phyloP scores from a whole-genome alignment of 2,888 invertebrate species.

The Frankliniella fusca region DNA sequence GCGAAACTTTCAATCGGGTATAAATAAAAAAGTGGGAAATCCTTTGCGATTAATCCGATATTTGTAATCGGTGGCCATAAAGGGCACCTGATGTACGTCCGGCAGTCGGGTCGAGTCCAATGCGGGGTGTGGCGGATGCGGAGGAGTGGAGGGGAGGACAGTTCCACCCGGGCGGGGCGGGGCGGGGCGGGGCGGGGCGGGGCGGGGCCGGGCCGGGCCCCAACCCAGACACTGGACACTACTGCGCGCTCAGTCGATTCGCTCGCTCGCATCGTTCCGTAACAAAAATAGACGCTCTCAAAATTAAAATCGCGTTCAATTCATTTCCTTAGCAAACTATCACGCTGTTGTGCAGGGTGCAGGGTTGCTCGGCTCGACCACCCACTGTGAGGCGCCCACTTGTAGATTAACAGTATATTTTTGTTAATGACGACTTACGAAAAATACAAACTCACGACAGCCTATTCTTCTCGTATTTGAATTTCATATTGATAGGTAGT shows the following conservation, averaged over 20 bases:
- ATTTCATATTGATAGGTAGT: too few relatives aligned
- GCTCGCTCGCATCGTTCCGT: background rate
- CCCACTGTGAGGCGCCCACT: too few relatives aligned
- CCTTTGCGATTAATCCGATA: constrained; percentile 10
- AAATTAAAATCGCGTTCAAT: too few relatives aligned
- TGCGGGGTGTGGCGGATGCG: background rate
- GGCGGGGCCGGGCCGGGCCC: background rate
- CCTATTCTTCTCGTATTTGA: too few relatives aligned
- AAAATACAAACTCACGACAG: too few relatives aligned
- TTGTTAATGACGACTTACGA: too few relatives aligned
- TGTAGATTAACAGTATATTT: too few relatives aligned
- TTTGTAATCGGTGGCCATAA: background rate
- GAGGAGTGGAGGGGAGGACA: background rate
- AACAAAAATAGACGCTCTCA: background rate
- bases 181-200: too few relatives aligned
- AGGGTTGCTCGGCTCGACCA: too few relatives aligned
- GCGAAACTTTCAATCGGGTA: constrained; percentile 15
- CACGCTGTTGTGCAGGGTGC: too few relatives aligned
- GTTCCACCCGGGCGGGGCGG: background rate
- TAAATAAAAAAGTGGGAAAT: background rate
- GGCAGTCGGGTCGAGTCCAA: too few relatives aligned
- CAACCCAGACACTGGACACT: background rate
- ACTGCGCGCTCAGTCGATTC: background rate
- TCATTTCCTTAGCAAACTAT: too few relatives aligned
- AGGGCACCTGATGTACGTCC: constrained; percentile 3